These are phyloP conservation scores for Canis aureus DNA, from an alignment of 2,113 vertebrate genomes.

Conservation along the genomic window DNA sequence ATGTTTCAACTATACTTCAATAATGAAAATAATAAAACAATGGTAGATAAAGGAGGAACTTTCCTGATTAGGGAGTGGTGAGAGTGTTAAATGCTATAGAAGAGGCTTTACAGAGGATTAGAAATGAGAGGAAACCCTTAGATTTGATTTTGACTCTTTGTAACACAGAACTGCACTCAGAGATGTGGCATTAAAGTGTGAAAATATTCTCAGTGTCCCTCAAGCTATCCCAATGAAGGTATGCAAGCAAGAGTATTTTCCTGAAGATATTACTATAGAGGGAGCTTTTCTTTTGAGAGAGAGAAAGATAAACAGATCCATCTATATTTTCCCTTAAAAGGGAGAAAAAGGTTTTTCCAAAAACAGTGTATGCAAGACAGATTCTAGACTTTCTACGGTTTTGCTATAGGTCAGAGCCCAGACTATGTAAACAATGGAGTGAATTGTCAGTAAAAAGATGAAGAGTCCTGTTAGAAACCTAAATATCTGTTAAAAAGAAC, in stretches of 20 bases:
- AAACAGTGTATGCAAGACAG: not conserved
- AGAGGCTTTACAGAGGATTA: not conserved
- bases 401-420: constrained; percentile 76
- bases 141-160: not conserved
- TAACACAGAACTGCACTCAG: not conserved
- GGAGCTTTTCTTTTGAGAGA: not conserved
- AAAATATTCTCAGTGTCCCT: not conserved
- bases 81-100: not conserved
- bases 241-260: not conserved
- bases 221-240: not conserved
- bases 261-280: not conserved
- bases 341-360: not conserved
- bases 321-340: not conserved
- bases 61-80: not conserved
- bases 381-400: not conserved
- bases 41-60: not conserved
- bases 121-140: not conserved
- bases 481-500: constrained; percentile 83
- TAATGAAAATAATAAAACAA: not conserved
- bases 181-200: not conserved
- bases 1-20: not conserved
- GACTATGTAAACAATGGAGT: constrained; percentile 60
- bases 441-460: constrained; percentile 68
- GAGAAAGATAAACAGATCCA: not conserved
- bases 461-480: constrained; percentile 84